phyloP scores from a whole-genome alignment of 2,888 invertebrate genomes.

The Limnephilus marmoratus region DNA sequence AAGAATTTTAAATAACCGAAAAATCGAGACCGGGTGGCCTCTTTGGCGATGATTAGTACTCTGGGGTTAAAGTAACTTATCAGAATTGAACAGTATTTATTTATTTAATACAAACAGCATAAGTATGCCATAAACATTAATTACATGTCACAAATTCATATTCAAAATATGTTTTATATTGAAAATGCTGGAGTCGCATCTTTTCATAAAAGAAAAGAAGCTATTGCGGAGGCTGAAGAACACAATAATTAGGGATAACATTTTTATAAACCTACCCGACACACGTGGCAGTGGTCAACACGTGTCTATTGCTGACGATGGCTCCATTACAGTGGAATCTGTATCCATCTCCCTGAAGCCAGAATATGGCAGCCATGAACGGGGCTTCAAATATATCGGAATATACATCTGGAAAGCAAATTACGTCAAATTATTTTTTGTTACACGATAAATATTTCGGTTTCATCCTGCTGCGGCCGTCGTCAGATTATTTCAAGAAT shows the following conservation, averaged over 20 bases:
- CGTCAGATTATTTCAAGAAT: no score
- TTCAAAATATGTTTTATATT: no score
- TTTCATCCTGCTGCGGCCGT: no score
- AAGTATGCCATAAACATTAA: no score
- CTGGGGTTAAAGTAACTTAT: no score
- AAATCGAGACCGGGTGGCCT: no score
- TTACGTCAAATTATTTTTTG: not conserved
- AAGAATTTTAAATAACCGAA: no score
- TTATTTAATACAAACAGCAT: no score
- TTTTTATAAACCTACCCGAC: not conserved
- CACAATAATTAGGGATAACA: not conserved
- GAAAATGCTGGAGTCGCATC: not conserved
- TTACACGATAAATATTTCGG: no score
- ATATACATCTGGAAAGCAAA: not conserved
- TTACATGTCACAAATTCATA: no score
- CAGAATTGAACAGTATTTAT: no score
- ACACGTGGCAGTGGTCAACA: conserved; percentile 11
- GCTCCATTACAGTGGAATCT: not conserved
- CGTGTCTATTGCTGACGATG: not conserved
- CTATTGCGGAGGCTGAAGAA: not conserved
- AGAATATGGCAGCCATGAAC: not conserved
- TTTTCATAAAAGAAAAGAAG: not conserved
- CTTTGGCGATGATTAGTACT: no score
- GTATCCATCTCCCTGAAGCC: not conserved
- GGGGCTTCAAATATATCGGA: not conserved